Evolutionary conservation across 1,140 invertebrate genomes (phyloP), one percentile per base, ranked within the genome.

Genomic region (Trissolcus basalis): DNA sequence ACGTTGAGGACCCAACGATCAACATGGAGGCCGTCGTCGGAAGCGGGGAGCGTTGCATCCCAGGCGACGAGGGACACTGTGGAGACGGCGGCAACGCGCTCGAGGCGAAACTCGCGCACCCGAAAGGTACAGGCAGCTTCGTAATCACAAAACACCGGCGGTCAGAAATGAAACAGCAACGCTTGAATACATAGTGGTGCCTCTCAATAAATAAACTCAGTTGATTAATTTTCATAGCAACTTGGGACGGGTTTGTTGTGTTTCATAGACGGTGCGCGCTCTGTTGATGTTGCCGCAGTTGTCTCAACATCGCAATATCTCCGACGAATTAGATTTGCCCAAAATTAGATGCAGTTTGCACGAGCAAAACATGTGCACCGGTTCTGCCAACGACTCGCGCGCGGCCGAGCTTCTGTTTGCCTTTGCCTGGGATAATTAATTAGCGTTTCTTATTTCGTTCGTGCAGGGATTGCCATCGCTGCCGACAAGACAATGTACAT

Each of bases 41-140:
- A 5, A 98, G 94, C 81, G 97, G 97, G n/a, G 95, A 97, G 80
- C 91, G 97, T 70, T 99, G 98, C 87, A 95, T 97, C 56, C 97
- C 97, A 4, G 97, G 97, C 3, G 97, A 98, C 81, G 91, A 93
- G 76, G 90, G 91, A 32, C 94, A 95, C 60, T 99, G 98, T 87
- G 98, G 98, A 4, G 98, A 99, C 87, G 96, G 96, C 68, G 94
- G 96, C 49, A 92, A 92, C 15, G 97, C 98, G 6, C 91, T 94
- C 15, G 91, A 95, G 67, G 97, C 98, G 4, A 94, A 96, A 84
- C 90, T 99, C 12, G 93, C 96, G 16, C 97, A 98, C 92, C 97
- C 97, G 6, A 99, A 99, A 93, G 97, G 97, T 90, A 88, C 2
- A 6, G 32, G n/a, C n/a, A n/a, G n/a, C n/a, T 19, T 50, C 32